A percentile compares a stretch with the other conserved stretches of the same genome.
Conservation (phyloP, 2,113 vertebrate genomes). For the Ptyas mucosa region DNA sequence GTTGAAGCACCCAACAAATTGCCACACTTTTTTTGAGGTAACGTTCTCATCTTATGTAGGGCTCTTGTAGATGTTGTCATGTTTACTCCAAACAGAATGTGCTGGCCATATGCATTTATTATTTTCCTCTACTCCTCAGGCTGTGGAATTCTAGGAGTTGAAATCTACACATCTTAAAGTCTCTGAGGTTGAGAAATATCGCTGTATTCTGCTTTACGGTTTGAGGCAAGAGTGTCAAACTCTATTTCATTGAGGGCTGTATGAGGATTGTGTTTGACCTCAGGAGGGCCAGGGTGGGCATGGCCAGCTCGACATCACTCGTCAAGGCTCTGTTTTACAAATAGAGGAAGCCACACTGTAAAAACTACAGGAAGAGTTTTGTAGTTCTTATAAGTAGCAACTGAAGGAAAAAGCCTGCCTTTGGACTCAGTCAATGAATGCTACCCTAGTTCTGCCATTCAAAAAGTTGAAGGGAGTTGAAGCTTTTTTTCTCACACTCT, state of each 20-base stretch:
- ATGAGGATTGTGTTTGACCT: too few species aligned
- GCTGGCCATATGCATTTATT: not conserved
- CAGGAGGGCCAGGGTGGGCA: too few species aligned
- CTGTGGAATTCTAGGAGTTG: not conserved
- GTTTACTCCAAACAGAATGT: not conserved
- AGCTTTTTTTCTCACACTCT: not conserved
- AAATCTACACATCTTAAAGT: not conserved
- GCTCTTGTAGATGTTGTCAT: not conserved
- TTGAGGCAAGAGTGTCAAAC: not conserved
- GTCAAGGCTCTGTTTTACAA: not conserved
- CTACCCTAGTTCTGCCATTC: not conserved
- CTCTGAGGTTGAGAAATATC: not conserved
- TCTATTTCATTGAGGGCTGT: too few species aligned
- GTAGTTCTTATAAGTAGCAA: not conserved
- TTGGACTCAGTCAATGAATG: not conserved
- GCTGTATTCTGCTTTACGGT: not conserved
- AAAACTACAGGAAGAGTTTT: not conserved
- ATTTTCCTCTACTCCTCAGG: not conserved
- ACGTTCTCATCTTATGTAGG: not conserved
- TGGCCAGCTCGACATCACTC: too few species aligned
- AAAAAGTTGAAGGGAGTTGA: not conserved
- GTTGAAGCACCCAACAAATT: not conserved
- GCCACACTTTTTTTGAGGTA: not conserved
- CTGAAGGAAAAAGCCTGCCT: not conserved
- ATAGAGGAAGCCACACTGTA: not conserved